Evolutionary conservation across 2,888 invertebrate genomes (phyloP).

Genomic region (Arctia plantaginis): DNA sequence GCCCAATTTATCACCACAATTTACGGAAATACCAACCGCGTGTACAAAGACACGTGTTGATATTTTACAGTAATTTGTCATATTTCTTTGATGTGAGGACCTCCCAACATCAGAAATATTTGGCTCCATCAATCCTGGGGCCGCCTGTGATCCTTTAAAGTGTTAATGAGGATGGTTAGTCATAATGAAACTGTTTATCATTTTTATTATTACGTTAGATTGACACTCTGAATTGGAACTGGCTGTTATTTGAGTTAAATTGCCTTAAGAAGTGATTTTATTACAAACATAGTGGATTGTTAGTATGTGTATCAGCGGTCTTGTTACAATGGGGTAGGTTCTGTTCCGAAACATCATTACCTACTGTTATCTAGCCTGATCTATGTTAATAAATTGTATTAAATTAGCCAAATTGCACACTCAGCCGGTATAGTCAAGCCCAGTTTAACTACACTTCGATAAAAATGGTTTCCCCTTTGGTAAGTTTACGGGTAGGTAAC

Average conservation of each 20-base stretch:
- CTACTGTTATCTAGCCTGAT: too few species aligned
- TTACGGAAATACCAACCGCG: constrained; percentile 35
- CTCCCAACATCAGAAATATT: constrained; percentile 45
- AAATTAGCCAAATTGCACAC: too few species aligned
- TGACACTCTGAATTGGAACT: neutral
- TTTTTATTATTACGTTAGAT: constrained; percentile 38
- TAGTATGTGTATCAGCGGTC: too few species aligned
- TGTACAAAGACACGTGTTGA: constrained; percentile 52
- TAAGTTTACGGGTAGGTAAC: constrained; percentile 11
- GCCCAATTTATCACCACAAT: constrained; percentile 21
- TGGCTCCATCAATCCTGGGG: constrained; percentile 29
- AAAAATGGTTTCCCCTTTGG: neutral
- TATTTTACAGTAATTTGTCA: constrained; percentile 57
- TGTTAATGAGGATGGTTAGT: constrained; percentile 40
- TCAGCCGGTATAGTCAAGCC: too few species aligned
- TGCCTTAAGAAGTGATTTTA: neutral
- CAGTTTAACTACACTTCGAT: neutral
- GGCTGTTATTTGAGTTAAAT: neutral
- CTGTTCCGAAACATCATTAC: too few species aligned
- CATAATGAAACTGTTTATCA: constrained; percentile 29
- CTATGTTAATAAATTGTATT: too few species aligned
- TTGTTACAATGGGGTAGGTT: too few species aligned
- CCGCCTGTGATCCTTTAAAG: constrained; percentile 30
- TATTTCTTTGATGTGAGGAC: constrained; percentile 46
- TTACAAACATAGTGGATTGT: neutral